Conservation (phyloP, 2,888 invertebrate genomes). For the Sinohyriopsis cumingii region DNA sequence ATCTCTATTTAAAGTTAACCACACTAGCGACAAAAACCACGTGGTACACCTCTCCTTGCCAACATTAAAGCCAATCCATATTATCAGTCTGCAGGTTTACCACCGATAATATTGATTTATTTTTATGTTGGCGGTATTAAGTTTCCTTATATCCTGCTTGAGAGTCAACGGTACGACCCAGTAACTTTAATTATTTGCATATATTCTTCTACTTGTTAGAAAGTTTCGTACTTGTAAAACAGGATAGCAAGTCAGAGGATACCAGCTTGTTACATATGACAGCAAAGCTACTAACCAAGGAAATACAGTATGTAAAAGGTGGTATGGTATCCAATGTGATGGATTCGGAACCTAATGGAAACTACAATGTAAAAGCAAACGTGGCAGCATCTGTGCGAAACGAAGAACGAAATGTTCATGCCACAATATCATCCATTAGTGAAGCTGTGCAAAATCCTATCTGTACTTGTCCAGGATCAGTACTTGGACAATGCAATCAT, state of each 20-base stretch:
- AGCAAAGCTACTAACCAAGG: slow-evolving; percentile 13
- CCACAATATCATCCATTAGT: slow-evolving; percentile 8
- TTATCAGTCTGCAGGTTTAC: too few species aligned
- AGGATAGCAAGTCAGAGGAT: slow-evolving; percentile 1
- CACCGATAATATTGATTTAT: too few species aligned
- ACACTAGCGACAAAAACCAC: too few species aligned
- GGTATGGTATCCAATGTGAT: neutral
- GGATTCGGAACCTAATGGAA: neutral
- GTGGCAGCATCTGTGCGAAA: slow-evolving; percentile 14
- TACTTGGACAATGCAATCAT: slow-evolving; percentile 16
- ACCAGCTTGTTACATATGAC: slow-evolving; percentile 6
- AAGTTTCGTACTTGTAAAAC: slow-evolving; percentile 3
- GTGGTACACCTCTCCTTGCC: too few species aligned
- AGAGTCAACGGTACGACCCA: neutral
- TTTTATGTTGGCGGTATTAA: too few species aligned
- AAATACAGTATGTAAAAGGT: slow-evolving; percentile 14
- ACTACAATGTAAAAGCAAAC: slow-evolving; percentile 12
- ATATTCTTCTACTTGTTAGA: slow-evolving; percentile 12
- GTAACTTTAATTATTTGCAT: slow-evolving; percentile 11
- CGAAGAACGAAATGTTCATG: neutral
- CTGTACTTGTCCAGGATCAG: slow-evolving; percentile 18
- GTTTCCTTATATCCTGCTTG: too few species aligned
- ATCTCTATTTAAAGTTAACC: too few species aligned
- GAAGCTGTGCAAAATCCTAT: slow-evolving; percentile 12
- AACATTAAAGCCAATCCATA: too few species aligned